Conservation (phyloP, 2,113 vertebrate species). For the Hiodon tergisus region DNA sequence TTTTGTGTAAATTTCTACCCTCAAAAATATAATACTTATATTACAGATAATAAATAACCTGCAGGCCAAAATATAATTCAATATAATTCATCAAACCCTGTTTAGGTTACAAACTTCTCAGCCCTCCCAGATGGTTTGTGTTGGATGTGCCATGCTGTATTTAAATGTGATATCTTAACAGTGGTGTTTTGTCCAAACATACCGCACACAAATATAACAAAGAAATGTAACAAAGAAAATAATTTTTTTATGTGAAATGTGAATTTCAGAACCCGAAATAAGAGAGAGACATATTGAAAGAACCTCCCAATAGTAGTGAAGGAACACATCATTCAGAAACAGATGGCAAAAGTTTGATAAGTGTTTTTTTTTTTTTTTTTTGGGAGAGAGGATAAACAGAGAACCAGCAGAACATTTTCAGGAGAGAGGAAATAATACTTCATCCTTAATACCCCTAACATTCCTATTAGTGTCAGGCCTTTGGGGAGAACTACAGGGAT, state of each 20-base stretch:
- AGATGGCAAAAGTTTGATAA: slow-evolving; percentile 19
- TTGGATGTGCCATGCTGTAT: slow-evolving; percentile 20
- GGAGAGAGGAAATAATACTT: slow-evolving; percentile 33
- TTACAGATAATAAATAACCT: too few relatives aligned
- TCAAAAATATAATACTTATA: too few relatives aligned
- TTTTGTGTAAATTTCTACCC: too few relatives aligned
- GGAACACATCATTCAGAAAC: not conserved
- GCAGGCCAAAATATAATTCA: too few relatives aligned
- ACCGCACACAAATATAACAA: slow-evolving; percentile 19
- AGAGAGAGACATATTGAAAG: not conserved
- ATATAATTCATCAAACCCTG: too few relatives aligned
- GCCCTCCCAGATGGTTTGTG: slow-evolving; percentile 30
- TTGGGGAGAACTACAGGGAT: slow-evolving; percentile 7
- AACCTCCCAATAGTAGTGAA: not conserved
- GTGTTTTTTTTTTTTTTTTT: not conserved
- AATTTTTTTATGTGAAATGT: not conserved
- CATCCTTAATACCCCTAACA: slow-evolving; percentile 24
- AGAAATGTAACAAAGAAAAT: too few relatives aligned
- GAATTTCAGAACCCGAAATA: not conserved
- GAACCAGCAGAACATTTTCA: slow-evolving; percentile 13
- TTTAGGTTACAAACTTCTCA: not conserved
- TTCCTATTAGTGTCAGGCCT: slow-evolving; percentile 35
- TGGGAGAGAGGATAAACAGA: slow-evolving; percentile 24
- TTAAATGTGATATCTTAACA: slow-evolving; percentile 28
- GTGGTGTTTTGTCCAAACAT: slow-evolving; percentile 21